Evolutionary conservation across 2,113 vertebrate species (phyloP).

Genomic region (Cheilinus undulatus): DNA sequence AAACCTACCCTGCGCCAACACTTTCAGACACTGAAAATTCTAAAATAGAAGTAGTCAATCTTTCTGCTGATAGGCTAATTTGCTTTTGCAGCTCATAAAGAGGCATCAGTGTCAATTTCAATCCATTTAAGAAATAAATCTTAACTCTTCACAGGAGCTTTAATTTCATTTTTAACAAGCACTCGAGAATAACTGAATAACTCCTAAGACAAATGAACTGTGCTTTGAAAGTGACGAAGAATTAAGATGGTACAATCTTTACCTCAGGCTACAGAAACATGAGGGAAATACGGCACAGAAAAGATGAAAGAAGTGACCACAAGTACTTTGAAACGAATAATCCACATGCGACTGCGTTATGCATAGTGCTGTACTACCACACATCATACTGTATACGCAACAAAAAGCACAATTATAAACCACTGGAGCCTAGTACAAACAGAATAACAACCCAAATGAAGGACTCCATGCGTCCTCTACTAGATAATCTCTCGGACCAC

Average conservation of each 20-base stretch:
- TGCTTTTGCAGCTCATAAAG: too few species aligned
- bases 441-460: conserved; percentile 53
- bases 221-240: conserved; percentile 48
- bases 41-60: too few species aligned
- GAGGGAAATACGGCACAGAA: conserved; percentile 22
- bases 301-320: conserved; percentile 10
- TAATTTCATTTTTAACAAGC: conserved; percentile 19
- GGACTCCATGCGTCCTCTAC: conserved; percentile 63
- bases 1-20: too few species aligned
- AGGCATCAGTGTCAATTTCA: too few species aligned
- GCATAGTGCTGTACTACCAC: conserved; percentile 52
- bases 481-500: conserved; percentile 66
- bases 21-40: too few species aligned
- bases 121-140: too few species aligned
- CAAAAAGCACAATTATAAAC: conserved; percentile 49
- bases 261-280: conserved; percentile 39
- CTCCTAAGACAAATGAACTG: conserved; percentile 28
- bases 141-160: too few species aligned
- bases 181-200: not conserved
- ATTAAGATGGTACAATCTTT: conserved; percentile 20
- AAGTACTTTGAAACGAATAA: conserved; percentile 17
- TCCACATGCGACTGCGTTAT: conserved; percentile 47
- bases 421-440: conserved; percentile 42
- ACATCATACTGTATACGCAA: conserved; percentile 43
- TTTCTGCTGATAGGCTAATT: too few species aligned